Base-by-base conservation (phyloP, 2,888 invertebrate genomes). In the Drosophila bunnanda region DNA sequence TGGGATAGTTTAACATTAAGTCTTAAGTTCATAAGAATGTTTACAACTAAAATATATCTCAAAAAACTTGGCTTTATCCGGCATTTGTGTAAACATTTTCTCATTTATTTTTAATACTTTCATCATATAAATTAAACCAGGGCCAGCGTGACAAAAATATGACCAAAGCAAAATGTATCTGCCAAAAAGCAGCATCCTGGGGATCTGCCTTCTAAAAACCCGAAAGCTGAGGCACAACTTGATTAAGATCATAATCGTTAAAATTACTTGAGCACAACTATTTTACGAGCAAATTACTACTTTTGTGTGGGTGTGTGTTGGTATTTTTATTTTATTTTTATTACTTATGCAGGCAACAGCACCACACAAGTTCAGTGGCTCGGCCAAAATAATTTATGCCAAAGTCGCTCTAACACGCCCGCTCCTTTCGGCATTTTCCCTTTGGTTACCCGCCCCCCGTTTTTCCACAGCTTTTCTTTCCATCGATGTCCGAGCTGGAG, bases 171-270 rank as follows among this genome's bases (percentile, higher is more conserved):
- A 13, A 36, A 17, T 28, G 9, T 12, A 34, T 15, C 15, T 9
- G 22, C 12, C 57, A 10, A 28, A 25, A 28, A 32, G 17, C 38
- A 32, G 17, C 38, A 48, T 17, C 39, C 25, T 1, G 22, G 17
- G 22, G 17, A 20, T 7, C 10, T 9, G 28, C 36, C 56, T 43
- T 39, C 44, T 28, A 25, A 38, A 20, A n/a, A 44, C 52, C 34
- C 41, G 17, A 22, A 43, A 39, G 53, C 65, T 65, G 62, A 73
- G 48, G 68, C 75, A 82, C 75, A 82, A 80, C 75, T 84, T 84
- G 88, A 84, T 84, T 88, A 88, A 86, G 84, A 84, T 88, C 88
- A 88, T 88, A 88, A 84, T 88, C 88, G 86, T 84, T 84, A 88
- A 84, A 84, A 88, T 85, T 80, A 84, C 84, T 84, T 80, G 84